Evolutionary conservation across 2,113 vertebrate species (phyloP), one percentile per base, ranked within the genome.

Genomic region (Hystrix cristata): DNA sequence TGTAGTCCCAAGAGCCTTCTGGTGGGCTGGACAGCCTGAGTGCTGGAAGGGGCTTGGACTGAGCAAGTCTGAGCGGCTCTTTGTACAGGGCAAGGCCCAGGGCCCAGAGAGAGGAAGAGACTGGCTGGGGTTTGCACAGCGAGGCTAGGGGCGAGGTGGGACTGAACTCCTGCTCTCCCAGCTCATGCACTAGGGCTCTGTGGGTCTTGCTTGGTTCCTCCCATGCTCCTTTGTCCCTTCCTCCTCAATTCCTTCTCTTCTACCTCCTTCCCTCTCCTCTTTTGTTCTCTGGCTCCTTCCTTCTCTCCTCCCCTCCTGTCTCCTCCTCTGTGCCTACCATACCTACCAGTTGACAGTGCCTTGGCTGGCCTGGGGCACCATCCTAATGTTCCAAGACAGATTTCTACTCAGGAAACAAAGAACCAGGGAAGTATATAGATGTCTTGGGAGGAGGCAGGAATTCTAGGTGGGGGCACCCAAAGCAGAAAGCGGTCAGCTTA

Each of bases 241-340:
- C 25, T 21, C 13, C 5, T 23, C 0, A 0, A 5, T 21, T 29
- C 19, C 16, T 51, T 27, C 43, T 19, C 31, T 31, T 27, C 19
- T 14, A 6, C 16, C 15, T 16, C 25, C 46, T 4, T 18, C 38
- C 5, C n/a, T 60, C 5, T 29, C 9, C 14, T 4, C 21, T 19
- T 14, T 11, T 51, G 2, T 15, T 0, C 4, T 3, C 8, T 53
- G 15, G 38, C 3, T 6, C 13, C 1, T 21, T 31, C 18, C 9
- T 10, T 51, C 27, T 4, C 25, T 6, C 6, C 7, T 18, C 31
- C 7, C 15, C 25, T 18, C 64, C 7, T 34, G 2, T 38, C 48
- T 11, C 27, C 14, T 12, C 6, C 8, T 29, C 67, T 51, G 0
- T 55, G 43, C 57, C 62, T 31, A 0, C 10, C 13, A 10, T 38